Percentiles rank a stretch among this genome's conserved stretches.
These are phyloP conservation scores for Glomeris maerens DNA, from an alignment of 1,140 invertebrate genomes.

Conservation along the genomic window DNA sequence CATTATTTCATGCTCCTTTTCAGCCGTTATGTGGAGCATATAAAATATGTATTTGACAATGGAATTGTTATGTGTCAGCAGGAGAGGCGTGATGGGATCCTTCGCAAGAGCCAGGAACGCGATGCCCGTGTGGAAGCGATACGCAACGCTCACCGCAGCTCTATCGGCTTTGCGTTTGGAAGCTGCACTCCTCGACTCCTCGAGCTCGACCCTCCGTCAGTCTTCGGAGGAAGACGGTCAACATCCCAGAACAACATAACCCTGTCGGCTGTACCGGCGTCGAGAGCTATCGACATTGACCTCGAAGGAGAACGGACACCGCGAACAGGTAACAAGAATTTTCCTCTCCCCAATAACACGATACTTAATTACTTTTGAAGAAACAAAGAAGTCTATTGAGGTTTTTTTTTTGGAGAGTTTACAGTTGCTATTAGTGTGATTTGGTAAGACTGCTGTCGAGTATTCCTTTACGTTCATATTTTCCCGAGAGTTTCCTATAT, in stretches of 20 bases:
- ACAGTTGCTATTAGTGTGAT: not conserved
- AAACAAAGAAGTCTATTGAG: no score
- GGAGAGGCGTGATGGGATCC: slow-evolving; percentile 64
- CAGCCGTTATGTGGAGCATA: no score
- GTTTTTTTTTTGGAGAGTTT: not conserved
- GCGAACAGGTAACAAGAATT: not conserved
- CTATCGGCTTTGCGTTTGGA: slow-evolving; percentile 66
- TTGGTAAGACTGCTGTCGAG: no score
- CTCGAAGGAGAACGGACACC: not conserved
- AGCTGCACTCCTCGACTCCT: slow-evolving; percentile 73
- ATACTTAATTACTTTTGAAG: no score
- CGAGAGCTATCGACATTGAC: not conserved
- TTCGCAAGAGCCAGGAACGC: slow-evolving; percentile 65
- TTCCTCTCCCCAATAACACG: not conserved
- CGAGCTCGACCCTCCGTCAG: slow-evolving; percentile 43
- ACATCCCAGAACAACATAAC: slow-evolving; percentile 8
- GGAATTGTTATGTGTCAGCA: slow-evolving; percentile 22
- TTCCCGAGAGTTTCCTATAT: not conserved
- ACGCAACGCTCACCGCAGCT: slow-evolving; percentile 49
- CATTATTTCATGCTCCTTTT: no score
- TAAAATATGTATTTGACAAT: not conserved
- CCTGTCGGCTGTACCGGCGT: not conserved
- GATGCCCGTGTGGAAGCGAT: slow-evolving; percentile 64
- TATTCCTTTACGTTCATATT: not conserved
- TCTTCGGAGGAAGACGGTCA: not conserved